A percentile compares a stretch with the other conserved stretches of the same genome.
Evolutionary conservation across 2,113 vertebrate genomes (phyloP).

Genomic region (Rhea pennata): DNA sequence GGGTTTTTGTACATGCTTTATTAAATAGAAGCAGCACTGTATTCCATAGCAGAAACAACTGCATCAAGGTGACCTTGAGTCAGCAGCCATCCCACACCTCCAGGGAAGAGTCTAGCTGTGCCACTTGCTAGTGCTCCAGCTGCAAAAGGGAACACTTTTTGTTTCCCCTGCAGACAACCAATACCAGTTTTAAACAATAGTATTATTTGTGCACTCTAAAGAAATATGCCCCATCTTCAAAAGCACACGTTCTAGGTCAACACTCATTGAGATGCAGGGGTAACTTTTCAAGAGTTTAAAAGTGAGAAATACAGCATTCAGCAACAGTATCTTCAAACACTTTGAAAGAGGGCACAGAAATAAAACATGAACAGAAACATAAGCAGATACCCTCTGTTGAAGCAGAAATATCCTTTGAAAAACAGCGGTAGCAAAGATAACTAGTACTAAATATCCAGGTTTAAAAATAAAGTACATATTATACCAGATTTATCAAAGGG

Average conservation of each 20-base stretch:
- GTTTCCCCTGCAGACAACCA: background rate
- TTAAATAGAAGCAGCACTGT: background rate
- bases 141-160: background rate
- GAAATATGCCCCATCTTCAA: background rate
- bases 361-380: background rate
- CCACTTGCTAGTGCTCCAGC: background rate
- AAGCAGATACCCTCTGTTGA: background rate
- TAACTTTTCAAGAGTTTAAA: background rate
- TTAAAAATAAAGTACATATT: background rate
- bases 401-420: background rate
- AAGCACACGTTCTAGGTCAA: accelerated
- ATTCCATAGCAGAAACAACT: background rate
- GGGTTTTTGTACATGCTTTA: accelerated
- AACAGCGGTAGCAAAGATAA: background rate
- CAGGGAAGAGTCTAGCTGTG: background rate
- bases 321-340: background rate
- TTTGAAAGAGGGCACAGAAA: background rate
- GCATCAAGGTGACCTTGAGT: background rate
- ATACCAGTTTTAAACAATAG: background rate
- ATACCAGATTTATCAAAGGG: background rate
- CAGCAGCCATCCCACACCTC: background rate
- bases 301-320: background rate
- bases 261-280: accelerated
- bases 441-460: background rate
- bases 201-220: background rate